Base-by-base conservation (phyloP, 1,140 invertebrate genomes). In the Pogonus chalceus region DNA sequence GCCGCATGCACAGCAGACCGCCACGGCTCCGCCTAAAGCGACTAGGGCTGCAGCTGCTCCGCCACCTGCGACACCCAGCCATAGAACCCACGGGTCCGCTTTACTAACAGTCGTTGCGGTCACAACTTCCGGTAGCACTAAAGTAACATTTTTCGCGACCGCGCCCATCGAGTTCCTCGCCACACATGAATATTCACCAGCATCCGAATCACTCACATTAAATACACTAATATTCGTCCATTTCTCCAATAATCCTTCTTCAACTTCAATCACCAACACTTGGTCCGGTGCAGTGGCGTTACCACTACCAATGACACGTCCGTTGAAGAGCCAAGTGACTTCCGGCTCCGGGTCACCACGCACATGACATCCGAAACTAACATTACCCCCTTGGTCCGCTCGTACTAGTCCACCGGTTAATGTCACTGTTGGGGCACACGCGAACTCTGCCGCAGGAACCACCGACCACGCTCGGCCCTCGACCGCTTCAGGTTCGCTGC, bases 321-420 rank as follows among this genome's bases (percentile, higher is more conserved):
- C 87, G 62, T 91, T 87, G 43, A 88, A 76, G 20, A 90, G 75
- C 90, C 91, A 95, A 58, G 79, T 82, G 4, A 91, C 80, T 65
- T 84, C 79, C 1, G 91, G 89, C 63, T 87, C 78, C 1, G 91
- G 91, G 65, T 91, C 88, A 0, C 89, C 90, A 22, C 75, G 81
- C 0, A 90, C 82, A 56, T 81, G 76, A 65, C 91, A 95, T 16
- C 85, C 80, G 49, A 95, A 80, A 9, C 86, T 87, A 0, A 87
- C 77, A 59, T 89, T 88, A 10, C 80, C 81, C 9, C 86, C 87
- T 1, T 79, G 77, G 52, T 85, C 83, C 9, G 81, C 81, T 60
- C 87, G 82, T 9, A 83, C 75, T 20, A 76, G 79, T 35, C 74
- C 78, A 18, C 81, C 76, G 9, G 74, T 73, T 2, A 84, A 74